Percentiles rank a stretch among this genome's conserved stretches.
Conservation (phyloP, 2,888 invertebrate species). For the Eupithecia insigniata region DNA sequence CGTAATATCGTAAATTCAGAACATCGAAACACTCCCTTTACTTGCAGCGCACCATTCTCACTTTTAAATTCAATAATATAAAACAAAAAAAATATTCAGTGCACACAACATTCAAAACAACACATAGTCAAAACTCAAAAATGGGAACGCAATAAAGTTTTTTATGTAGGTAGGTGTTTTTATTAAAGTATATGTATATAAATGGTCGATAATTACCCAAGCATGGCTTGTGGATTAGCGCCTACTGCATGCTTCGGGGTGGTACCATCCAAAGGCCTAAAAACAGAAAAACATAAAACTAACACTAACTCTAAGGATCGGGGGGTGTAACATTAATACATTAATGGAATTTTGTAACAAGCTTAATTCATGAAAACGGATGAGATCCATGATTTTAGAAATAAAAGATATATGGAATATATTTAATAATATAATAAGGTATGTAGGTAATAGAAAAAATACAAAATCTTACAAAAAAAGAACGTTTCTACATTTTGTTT, state of each 20-base stretch:
- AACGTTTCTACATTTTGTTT: background rate
- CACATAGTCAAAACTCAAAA: constrained; percentile 5
- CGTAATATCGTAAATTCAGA: constrained; percentile 20
- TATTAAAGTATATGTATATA: constrained; percentile 2
- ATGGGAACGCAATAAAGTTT: background rate
- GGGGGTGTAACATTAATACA: constrained; percentile 45
- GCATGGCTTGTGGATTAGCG: constrained; percentile 84
- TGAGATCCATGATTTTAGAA: background rate
- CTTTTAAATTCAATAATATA: background rate
- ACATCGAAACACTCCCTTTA: constrained; percentile 32
- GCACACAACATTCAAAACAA: constrained; percentile 23
- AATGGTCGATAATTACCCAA: constrained; percentile 84
- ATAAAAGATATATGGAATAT: background rate
- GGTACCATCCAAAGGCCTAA: constrained; percentile 86
- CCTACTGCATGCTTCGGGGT: constrained; percentile 84
- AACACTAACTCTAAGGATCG: constrained; percentile 69
- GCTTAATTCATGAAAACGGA: constrained; percentile 15
- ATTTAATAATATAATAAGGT: no score
- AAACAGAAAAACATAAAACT: constrained; percentile 83
- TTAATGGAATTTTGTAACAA: constrained; percentile 54
- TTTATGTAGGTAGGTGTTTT: background rate
- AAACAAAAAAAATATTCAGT: constrained; percentile 4
- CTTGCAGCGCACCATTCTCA: constrained; percentile 24
- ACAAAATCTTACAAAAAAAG: background rate
- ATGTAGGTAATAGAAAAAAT: constrained; percentile 16